Conservation (phyloP, 2,888 invertebrate species). For the Ectemnius lituratus region DNA sequence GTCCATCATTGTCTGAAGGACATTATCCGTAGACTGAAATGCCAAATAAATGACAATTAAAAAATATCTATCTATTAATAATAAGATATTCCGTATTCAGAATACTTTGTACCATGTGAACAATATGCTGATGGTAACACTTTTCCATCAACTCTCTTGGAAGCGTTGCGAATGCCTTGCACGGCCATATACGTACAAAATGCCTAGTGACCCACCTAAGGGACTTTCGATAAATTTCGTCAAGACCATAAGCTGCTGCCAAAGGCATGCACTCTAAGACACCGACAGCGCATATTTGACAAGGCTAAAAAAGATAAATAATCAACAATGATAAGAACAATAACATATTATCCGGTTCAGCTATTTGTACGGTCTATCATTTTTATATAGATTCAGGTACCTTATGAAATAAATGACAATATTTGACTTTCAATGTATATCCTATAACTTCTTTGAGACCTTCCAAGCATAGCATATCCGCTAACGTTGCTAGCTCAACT, state of each 20-base stretch:
- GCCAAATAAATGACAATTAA: conserved; percentile 21
- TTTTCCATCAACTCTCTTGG: conserved; percentile 90
- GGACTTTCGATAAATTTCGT: conserved; percentile 92
- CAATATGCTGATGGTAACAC: conserved; percentile 90
- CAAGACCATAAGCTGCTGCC: conserved; percentile 90
- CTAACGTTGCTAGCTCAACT: conserved; percentile 91
- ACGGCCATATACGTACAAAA: conserved; percentile 94
- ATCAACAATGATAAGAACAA: no score
- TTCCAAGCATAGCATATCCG: conserved; percentile 93
- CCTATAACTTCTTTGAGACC: conserved; percentile 95
- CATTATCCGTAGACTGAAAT: conserved; percentile 85
- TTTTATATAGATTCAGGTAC: conserved; percentile 75
- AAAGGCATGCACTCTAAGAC: conserved; percentile 93
- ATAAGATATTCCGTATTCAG: neutral
- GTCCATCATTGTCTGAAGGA: conserved; percentile 90
- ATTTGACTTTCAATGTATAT: conserved; percentile 91
- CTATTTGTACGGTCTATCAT: no score
- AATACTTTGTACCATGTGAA: conserved; percentile 82
- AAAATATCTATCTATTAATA: no score
- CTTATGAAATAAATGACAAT: conserved; percentile 96
- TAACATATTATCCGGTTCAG: no score
- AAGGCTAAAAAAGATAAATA: conserved; percentile 83
- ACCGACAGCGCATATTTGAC: conserved; percentile 91
- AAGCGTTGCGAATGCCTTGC: conserved; percentile 91
- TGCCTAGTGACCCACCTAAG: conserved; percentile 92